Evolutionary conservation across 2,888 invertebrate genomes (phyloP).

Genomic region (Ornithoptera priamus): DNA sequence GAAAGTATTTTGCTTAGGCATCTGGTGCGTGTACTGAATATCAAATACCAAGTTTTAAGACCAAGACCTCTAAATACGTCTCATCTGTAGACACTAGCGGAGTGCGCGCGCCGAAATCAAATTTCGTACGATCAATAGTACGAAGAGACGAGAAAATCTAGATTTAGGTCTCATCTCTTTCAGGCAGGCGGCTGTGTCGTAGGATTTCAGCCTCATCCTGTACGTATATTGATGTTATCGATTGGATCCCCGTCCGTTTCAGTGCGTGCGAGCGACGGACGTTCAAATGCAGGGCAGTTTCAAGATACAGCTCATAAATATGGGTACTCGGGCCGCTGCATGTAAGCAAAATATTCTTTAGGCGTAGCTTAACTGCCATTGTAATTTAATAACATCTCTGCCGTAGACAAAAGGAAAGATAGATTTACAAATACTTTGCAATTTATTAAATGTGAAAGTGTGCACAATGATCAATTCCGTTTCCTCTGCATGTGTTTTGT

Average conservation of each 20-base stretch:
- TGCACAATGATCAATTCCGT: not conserved
- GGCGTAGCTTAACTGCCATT: constrained; percentile 40
- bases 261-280: constrained; percentile 49
- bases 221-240: constrained; percentile 58
- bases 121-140: constrained; percentile 56
- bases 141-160: constrained; percentile 70
- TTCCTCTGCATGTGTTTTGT: not conserved
- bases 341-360: constrained; percentile 82
- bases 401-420: constrained; percentile 26
- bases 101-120: constrained; percentile 41
- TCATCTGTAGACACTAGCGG: constrained; percentile 1
- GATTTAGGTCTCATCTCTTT: constrained; percentile 76
- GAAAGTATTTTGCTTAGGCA: no score
- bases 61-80: no score
- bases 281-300: constrained; percentile 84
- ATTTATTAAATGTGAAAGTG: constrained; percentile 10
- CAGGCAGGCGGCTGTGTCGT: constrained; percentile 45
- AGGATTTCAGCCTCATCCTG: constrained; percentile 38
- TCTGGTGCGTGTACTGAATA: no score
- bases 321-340: constrained; percentile 96
- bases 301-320: constrained; percentile 86
- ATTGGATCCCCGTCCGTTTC: constrained; percentile 51
- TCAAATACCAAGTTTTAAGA: no score
- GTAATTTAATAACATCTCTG: constrained; percentile 29
- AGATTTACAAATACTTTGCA: constrained; percentile 8